These are phyloP conservation scores for Cheilosia scutellata DNA, from an alignment of 2,888 invertebrate species.

Conservation along the genomic window DNA sequence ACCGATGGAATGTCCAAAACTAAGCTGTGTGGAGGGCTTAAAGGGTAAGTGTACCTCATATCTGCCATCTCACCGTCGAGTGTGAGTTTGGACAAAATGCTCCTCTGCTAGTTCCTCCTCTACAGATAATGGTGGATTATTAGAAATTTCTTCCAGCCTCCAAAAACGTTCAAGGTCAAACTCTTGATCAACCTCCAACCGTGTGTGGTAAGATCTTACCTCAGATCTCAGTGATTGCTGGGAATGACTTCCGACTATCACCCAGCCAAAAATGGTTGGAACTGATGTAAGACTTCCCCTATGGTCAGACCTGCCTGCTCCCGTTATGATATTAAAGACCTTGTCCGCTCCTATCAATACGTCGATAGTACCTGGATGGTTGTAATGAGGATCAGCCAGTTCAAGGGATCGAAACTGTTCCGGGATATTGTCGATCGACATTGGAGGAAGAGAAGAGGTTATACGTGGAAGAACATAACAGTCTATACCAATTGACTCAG, in stretches of 20 bases:
- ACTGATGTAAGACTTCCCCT: not conserved
- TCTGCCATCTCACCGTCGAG: conserved; percentile 11
- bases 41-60: conserved; percentile 22
- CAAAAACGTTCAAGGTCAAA: conserved; percentile 34
- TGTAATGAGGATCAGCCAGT: conserved; percentile 31
- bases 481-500: not conserved
- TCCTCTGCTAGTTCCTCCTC: conserved; percentile 32
- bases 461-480: conserved; percentile 34
- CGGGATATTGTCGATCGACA: not conserved
- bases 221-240: not conserved
- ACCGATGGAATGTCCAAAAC: conserved; percentile 29
- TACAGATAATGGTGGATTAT: conserved; percentile 10
- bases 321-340: not conserved
- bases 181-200: conserved; percentile 2
- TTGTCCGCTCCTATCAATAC: conserved; percentile 15
- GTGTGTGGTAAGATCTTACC: conserved; percentile 4
- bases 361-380: not conserved
- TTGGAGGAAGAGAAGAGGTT: conserved; percentile 14
- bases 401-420: not conserved
- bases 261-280: conserved; percentile 20
- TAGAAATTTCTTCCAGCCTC: conserved; percentile 7
- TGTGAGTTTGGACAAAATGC: conserved; percentile 13
- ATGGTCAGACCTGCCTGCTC: not conserved
- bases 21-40: conserved; percentile 1
- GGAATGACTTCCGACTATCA: not conserved